These are phyloP conservation scores for Drosophila pseudoobscura DNA, from an alignment of 1,140 invertebrate genomes.

Conservation along the genomic window DNA sequence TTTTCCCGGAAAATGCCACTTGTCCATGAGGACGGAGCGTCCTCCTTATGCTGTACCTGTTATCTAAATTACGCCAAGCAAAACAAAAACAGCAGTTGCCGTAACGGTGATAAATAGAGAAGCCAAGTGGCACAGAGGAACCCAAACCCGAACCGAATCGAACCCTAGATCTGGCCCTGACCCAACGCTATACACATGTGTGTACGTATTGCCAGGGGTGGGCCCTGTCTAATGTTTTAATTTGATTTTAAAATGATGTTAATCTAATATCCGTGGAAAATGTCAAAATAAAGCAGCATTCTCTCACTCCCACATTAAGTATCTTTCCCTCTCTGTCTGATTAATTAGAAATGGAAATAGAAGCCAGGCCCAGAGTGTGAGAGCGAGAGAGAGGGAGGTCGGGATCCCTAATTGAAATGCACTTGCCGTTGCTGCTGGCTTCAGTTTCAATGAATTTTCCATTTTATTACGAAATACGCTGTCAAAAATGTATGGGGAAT, in stretches of 20 bases:
- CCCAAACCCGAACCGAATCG: slow-evolving; percentile 18
- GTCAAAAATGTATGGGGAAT: slow-evolving; percentile 73
- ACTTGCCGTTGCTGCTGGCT: slow-evolving; percentile 60
- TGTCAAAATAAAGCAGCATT: slow-evolving; percentile 77
- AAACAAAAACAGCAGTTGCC: slow-evolving; percentile 80
- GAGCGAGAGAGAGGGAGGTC: too few species aligned
- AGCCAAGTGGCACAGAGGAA: slow-evolving; percentile 21
- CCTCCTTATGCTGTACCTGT: slow-evolving; percentile 66
- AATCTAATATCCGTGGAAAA: slow-evolving; percentile 83
- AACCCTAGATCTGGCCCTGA: slow-evolving; percentile 14
- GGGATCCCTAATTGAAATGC: slow-evolving; percentile 72
- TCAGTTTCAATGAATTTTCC: slow-evolving; percentile 81
- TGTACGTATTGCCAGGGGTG: slow-evolving; percentile 44
- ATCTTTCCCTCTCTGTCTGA: slow-evolving; percentile 23
- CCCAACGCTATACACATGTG: background rate
- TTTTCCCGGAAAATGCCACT: slow-evolving; percentile 79
- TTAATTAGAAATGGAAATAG: slow-evolving; percentile 71
- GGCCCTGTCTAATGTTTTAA: slow-evolving; percentile 78
- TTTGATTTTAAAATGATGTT: slow-evolving; percentile 82
- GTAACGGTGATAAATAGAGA: slow-evolving; percentile 56
- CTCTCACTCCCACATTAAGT: slow-evolving; percentile 8
- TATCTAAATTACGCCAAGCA: slow-evolving; percentile 82
- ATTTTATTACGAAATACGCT: slow-evolving; percentile 78
- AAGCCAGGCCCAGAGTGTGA: background rate
- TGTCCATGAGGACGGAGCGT: slow-evolving; percentile 68